Conservation (phyloP, 1,140 invertebrate genomes). For the Agraylea sexmaculata region DNA sequence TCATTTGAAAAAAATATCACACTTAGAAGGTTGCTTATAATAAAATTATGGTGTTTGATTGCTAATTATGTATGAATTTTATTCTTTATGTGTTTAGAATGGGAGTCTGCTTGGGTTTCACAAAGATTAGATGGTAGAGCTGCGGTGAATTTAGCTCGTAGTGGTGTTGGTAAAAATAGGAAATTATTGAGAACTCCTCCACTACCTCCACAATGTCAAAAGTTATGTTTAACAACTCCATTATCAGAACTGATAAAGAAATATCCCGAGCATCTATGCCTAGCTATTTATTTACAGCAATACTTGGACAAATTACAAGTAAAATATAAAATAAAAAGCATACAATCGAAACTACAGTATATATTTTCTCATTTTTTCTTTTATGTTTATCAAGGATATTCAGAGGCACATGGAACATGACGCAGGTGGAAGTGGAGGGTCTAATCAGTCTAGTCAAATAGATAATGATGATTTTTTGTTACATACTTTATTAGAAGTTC, state of each 20-base stretch:
- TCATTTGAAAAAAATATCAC: constrained; percentile 11
- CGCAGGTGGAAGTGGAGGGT: constrained; percentile 1
- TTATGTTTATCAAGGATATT: no score
- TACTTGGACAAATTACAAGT: constrained; percentile 15
- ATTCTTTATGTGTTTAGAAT: constrained; percentile 10
- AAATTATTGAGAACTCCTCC: constrained; percentile 13
- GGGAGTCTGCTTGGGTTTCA: constrained; percentile 18
- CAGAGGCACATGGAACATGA: constrained; percentile 17
- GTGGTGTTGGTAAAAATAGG: constrained; percentile 5
- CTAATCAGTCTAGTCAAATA: background rate
- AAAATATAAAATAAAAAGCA: background rate
- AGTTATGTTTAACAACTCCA: constrained; percentile 2
- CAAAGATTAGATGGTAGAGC: constrained; percentile 15
- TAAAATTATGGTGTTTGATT: background rate
- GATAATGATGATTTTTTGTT: constrained; percentile 13
- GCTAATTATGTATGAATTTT: constrained; percentile 2
- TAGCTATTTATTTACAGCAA: constrained; percentile 11
- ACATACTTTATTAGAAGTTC: constrained; percentile 8
- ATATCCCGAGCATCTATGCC: constrained; percentile 9
- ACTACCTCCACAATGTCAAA: constrained; percentile 5
- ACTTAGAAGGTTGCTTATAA: constrained; percentile 15
- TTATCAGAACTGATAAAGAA: constrained; percentile 6
- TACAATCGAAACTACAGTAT: no score
- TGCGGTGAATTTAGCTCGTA: constrained; percentile 14
- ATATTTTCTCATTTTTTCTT: no score